Base-by-base conservation (phyloP, 2,113 vertebrate species). In the Amphiprion percula region DNA sequence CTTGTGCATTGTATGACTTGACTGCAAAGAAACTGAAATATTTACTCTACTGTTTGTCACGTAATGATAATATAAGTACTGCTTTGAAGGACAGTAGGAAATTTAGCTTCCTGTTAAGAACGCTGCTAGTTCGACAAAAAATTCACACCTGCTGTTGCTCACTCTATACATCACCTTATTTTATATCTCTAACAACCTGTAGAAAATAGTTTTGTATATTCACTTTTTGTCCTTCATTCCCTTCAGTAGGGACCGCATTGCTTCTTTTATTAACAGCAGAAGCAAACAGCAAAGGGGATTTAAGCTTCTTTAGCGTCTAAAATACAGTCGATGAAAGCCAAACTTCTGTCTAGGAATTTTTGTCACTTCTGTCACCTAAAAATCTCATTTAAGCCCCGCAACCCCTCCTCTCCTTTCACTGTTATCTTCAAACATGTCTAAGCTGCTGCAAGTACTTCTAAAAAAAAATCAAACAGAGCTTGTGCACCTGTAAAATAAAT, bases 401-500 rank as follows among this genome's bases (percentile, higher is more conserved):
- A 44, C 74, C 55, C 52, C 49, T 11, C 28, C 24, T 47, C 21
- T 10, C 41, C 47, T 60, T 74, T 76, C 62, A 61, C 77, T 63
- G 80, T 88, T 90, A 91, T 92, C 93, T 90, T 91, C 90, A 93
- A 90, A 92, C 70, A 44, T 81, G 74, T 80, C 83, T 67, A 56
- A 86, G 86, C 90, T 90, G 82, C 41, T 59, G 69, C 79, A 79
- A 76, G 33, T 69, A 53, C 77, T 82, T 90, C 69, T 30, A 85
- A 54, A 91, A 26, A 26, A 90, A 68, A 90, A 81, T 81, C 69
- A 90, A 92, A 92, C 68, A 58, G 53, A 53, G 69, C 80, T 81
- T 74, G 66, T 61, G 53, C 63, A 80, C 59, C 64, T 78, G 49
- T 52, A 68, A 79, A 88, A 83, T 87, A 86, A 79, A 91, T 85